Base-by-base conservation (phyloP, 2,888 invertebrate species). In the Heteropelma amictum region DNA sequence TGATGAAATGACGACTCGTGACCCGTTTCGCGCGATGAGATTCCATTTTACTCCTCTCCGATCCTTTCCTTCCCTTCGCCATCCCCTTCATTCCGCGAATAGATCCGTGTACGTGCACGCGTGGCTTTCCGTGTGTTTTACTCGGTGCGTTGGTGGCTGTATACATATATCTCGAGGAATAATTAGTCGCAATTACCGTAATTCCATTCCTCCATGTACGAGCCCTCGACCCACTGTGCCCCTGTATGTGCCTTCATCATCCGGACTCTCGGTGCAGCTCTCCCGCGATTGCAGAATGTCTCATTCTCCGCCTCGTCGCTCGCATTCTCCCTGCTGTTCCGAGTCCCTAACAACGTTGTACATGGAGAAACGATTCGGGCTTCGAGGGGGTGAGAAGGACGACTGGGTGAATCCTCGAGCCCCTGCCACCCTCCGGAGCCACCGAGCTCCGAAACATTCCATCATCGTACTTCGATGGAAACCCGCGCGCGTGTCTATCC, bases 61-160 rank as follows among this genome's bases (percentile, higher is more conserved):
- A 2, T 1, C 42, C 17, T 21, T 19, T 10, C n/a, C 28, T 58
- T 19, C 23, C 12, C 14, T 17, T 63, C 14, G 26, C 38, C 35
- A n/a, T n/a, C n/a, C 30, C 58, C 1, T n/a, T 19, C 61, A 23
- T 88, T 95, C 95, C n/a, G n/a, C n/a, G n/a, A n/a, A n/a, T 2
- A 3, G 6, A 12, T 38, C 35, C 3, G 28, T 10, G 26, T n/a
- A 38, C n/a, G 38, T 38, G 35, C 28, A 33, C 23, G n/a, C 51
- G 38, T 58, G 58, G n/a, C 2, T 14, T 14, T n/a, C 6, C 21
- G 19, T 35, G 2, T n/a, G 19, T 12, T 19, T 33, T 21, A 10
- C 5, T 38, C n/a, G 7, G 21, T 10, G 10, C 23, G 14, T 26
- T 33, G 51, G 14, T 19, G 28, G 26, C 30, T 74, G 33, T 61